phyloP scores from a whole-genome alignment of 2,888 invertebrate species.

The Nomada fucata region DNA sequence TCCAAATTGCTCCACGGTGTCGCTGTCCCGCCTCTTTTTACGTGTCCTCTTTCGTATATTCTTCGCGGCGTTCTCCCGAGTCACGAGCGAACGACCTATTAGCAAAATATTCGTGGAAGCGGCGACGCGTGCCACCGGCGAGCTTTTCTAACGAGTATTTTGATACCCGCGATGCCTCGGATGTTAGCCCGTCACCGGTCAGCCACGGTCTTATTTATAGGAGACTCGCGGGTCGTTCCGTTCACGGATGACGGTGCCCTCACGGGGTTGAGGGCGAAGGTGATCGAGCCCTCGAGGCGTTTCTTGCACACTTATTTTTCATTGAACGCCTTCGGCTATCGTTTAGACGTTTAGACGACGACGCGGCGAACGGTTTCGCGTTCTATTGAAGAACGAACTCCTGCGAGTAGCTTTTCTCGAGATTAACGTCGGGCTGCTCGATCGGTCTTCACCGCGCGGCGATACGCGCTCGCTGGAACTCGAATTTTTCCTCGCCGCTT shows the following conservation, averaged over 20 bases:
- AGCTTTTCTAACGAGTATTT: conserved; percentile 58
- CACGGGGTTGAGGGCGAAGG: too few species aligned
- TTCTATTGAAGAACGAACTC: too few species aligned
- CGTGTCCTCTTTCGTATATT: conserved; percentile 69
- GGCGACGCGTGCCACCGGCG: conserved; percentile 67
- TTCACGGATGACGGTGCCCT: neutral
- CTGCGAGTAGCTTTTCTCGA: too few species aligned
- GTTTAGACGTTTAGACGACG: too few species aligned
- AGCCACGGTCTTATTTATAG: conserved; percentile 36
- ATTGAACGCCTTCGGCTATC: too few species aligned
- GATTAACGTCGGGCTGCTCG: too few species aligned
- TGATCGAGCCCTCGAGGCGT: neutral
- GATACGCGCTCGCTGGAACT: neutral
- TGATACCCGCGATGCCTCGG: conserved; percentile 51
- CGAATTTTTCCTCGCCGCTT: neutral
- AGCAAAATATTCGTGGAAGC: conserved; percentile 68
- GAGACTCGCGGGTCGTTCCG: neutral
- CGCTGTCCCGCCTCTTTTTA: conserved; percentile 73
- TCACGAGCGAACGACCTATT: conserved; percentile 71
- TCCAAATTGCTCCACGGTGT: conserved; percentile 75
- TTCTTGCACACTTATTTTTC: too few species aligned
- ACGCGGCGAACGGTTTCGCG: too few species aligned
- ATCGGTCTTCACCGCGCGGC: too few species aligned
- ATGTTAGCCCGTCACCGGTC: conserved; percentile 35
- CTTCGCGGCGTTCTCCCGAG: conserved; percentile 53